Evolutionary conservation across 2,888 invertebrate genomes (phyloP).

Genomic region (Deroplatys truncata): DNA sequence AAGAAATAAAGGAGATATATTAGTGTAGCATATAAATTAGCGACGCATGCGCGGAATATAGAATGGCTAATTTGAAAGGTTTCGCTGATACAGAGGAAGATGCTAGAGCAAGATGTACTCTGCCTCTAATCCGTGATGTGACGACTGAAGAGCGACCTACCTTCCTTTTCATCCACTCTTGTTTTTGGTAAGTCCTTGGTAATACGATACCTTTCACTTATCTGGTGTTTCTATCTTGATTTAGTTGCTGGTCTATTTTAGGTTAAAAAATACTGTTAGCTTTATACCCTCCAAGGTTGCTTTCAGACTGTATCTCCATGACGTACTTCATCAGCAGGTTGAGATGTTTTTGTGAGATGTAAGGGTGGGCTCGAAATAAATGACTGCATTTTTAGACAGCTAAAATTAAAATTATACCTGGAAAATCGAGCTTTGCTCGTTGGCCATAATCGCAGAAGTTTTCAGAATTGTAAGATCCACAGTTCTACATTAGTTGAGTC

Average conservation of each 20-base stretch:
- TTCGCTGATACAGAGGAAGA: background rate
- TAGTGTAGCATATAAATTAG: background rate
- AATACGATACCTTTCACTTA: background rate
- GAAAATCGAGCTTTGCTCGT: no score
- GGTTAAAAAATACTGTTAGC: background rate
- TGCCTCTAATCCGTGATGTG: background rate
- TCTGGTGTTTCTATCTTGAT: background rate
- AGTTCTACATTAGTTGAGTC: no score
- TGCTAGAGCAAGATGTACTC: background rate
- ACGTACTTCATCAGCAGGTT: no score
- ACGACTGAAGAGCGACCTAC: background rate
- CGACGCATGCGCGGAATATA: background rate
- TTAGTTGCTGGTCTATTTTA: background rate
- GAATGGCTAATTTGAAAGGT: background rate
- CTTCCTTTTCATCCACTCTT: background rate
- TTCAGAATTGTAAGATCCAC: no score
- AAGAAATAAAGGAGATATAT: background rate
- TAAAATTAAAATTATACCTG: no score
- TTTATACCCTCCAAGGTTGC: background rate
- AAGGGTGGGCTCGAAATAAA: no score
- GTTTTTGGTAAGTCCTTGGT: background rate
- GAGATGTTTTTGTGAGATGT: no score
- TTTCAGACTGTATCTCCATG: no score
- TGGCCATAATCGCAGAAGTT: no score
- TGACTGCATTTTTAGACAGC: no score